phyloP scores from a whole-genome alignment of 2,888 invertebrate genomes.

The Ochropleura plecta region DNA sequence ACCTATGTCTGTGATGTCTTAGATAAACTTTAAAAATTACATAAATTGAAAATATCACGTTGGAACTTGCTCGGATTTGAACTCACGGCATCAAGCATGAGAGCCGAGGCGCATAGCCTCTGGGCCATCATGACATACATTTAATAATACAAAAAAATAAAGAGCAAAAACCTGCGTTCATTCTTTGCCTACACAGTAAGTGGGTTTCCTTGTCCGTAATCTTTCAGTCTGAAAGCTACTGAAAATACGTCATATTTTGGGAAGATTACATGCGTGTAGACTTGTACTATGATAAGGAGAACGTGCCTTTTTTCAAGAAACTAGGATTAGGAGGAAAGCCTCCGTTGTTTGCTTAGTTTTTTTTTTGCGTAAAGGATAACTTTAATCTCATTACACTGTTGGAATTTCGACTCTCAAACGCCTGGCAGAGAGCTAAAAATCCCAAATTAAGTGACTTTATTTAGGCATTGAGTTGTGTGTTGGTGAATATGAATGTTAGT shows the following conservation, averaged over 20 bases:
- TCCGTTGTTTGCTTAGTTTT: slow-evolving; percentile 7
- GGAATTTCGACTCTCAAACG: neutral
- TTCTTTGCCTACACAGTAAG: slow-evolving; percentile 42
- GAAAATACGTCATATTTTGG: slow-evolving; percentile 53
- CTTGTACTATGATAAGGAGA: slow-evolving; percentile 32
- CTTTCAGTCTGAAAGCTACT: slow-evolving; percentile 44
- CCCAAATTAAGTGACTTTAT: neutral
- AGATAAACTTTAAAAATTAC: no score
- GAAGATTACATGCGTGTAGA: slow-evolving; percentile 52
- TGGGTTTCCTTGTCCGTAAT: slow-evolving; percentile 64
- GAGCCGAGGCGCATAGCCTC: no score
- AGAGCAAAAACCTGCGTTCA: slow-evolving; percentile 16
- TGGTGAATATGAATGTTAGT: neutral
- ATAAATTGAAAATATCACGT: no score
- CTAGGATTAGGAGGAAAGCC: slow-evolving; percentile 38
- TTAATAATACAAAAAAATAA: slow-evolving; percentile 9
- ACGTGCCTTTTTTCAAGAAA: slow-evolving; percentile 56
- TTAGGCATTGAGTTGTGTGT: neutral
- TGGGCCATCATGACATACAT: no score
- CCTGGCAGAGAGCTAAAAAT: neutral
- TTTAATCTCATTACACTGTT: neutral
- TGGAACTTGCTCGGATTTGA: no score
- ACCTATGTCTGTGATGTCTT: no score
- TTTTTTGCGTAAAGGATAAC: neutral
- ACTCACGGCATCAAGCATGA: no score